phyloP scores from a whole-genome alignment of 2,113 vertebrate species.

The Petrocephalus zakoni region DNA sequence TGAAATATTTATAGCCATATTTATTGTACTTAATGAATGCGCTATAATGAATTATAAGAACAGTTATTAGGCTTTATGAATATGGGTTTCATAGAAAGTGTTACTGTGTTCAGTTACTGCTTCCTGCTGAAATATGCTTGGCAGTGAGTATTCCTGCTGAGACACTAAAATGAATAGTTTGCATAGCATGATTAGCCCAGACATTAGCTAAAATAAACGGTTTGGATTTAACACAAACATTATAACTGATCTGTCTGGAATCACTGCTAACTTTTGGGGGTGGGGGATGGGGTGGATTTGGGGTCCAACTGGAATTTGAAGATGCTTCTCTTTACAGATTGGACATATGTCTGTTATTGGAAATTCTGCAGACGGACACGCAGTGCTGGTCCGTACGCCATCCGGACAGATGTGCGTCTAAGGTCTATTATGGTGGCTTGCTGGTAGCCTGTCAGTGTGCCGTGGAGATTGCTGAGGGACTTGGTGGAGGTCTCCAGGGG shows the following conservation, averaged over 20 bases:
- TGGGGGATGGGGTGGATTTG: neutral
- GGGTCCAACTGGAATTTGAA: neutral
- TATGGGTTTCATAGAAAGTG: too few species aligned
- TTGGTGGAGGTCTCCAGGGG: neutral
- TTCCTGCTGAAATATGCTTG: neutral
- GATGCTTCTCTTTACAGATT: neutral
- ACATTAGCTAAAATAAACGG: neutral
- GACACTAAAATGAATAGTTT: neutral
- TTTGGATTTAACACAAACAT: neutral
- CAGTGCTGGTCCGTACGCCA: neutral
- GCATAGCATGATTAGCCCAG: neutral
- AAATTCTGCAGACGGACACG: neutral
- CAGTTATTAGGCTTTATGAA: too few species aligned
- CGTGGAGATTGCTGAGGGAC: neutral
- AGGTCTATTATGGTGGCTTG: neutral
- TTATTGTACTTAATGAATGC: too few species aligned
- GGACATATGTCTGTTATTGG: neutral
- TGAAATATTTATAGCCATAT: too few species aligned
- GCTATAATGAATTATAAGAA: too few species aligned
- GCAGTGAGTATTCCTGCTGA: neutral
- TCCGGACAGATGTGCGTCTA: neutral
- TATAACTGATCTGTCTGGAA: neutral
- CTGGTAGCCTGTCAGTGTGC: neutral
- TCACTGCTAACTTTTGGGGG: neutral
- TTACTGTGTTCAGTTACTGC: neutral